phyloP scores from a whole-genome alignment of 2,113 vertebrate genomes.

The Tachysurus fulvidraco region DNA sequence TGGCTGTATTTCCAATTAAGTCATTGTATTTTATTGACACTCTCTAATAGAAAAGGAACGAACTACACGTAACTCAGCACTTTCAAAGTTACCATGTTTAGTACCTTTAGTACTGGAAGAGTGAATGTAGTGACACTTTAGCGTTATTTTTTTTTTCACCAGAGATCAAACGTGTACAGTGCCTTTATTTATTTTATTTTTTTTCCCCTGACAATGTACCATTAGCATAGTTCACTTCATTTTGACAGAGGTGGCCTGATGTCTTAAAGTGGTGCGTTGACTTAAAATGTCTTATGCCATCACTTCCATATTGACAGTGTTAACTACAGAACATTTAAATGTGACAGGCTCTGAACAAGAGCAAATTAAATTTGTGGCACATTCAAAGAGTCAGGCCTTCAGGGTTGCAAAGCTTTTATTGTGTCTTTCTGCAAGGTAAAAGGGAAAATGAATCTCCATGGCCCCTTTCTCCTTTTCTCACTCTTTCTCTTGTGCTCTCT shows the following conservation, averaged over 20 bases:
- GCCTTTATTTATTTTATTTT: not conserved
- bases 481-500: constrained; percentile 21
- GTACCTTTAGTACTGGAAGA: not conserved
- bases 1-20: not conserved
- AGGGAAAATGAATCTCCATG: constrained; percentile 51
- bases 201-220: not conserved
- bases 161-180: not conserved
- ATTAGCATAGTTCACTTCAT: constrained; percentile 27
- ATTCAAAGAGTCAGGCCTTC: constrained; percentile 53
- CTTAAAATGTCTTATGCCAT: constrained; percentile 36
- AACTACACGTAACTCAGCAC: not conserved
- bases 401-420: constrained; percentile 50
- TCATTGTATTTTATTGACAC: not conserved
- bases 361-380: constrained; percentile 55
- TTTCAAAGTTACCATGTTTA: not conserved
- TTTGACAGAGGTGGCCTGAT: constrained; percentile 21
- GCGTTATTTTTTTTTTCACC: not conserved
- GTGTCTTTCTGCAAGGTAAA: constrained; percentile 51
- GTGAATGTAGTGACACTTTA: not conserved
- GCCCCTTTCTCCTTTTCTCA: constrained; percentile 37
- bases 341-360: constrained; percentile 51
- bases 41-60: not conserved
- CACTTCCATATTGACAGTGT: constrained; percentile 50
- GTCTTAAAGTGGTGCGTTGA: constrained; percentile 44
- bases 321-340: constrained; percentile 57